Base-by-base conservation (phyloP, 2,888 invertebrate species). In the Tipula vernalis region DNA sequence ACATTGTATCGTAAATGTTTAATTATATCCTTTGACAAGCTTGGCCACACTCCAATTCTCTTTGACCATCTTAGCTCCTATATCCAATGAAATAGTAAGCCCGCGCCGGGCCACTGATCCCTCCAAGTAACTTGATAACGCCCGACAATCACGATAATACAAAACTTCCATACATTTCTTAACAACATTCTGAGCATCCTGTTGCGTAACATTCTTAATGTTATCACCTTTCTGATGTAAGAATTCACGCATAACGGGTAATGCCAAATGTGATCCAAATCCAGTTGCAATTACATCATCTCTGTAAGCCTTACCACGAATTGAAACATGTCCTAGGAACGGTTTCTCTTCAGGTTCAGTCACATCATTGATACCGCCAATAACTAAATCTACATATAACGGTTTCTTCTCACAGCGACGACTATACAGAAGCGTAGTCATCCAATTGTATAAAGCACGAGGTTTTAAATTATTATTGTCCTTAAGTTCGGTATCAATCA, bases 361-460 rank as follows among this genome's bases (percentile, higher is more conserved):
- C 5, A 94, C 94, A 88, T 94, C 92, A 39, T 41, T 18, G 88
- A 98, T 93, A 5, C 99, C 99, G 89, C 96, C 99, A 39, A 99
- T 96, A 88, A 99, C 93, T 89, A 98, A 96, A 89, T 96, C 98
- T 91, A 96, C 97, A 98, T 98, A 99, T 87, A 99, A 93, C 0
- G 99, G 99, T 91, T 99, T 97, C 92, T 99, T 96, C 90, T 96
- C 96, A 89, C 96, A 96, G 28, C 97, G 94, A 89, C 97, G 95
- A 91, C 97, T 97, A 92, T 99, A 99, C 89, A 99, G 93, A 3
- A 99, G 95, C 86, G 99, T 93, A 0, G 99, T 99, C 88, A 99
- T 92, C 98, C 98, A 99, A 89, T 96, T 97, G 91, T 98, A 96
- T 83, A 99, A 92, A 0, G 98, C 96, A 89, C 95, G 96, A 0